Base-by-base conservation (phyloP, 2,888 invertebrate genomes). In the Ennomos erosarius region DNA sequence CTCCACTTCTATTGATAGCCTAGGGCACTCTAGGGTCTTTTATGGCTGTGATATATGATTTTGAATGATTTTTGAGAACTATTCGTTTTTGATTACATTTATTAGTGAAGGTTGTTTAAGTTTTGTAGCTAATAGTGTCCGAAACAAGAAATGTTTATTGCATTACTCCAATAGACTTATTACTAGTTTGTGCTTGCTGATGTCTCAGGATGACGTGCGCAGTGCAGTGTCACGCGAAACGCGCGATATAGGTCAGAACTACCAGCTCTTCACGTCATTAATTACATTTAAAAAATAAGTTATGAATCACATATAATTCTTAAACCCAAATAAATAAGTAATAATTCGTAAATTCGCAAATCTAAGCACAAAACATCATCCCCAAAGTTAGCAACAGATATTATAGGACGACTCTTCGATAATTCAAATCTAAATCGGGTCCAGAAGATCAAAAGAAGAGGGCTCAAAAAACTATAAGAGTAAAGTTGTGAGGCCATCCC, bases 391-490 rank as follows among this genome's bases (percentile, higher is more conserved):
- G 33, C 39, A 48, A 55, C 59, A 48, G 49, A 67, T 62, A 57
- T n/a, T n/a, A 59, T 55, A 34, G 40, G 34, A 44, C 58, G 55
- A 59, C 59, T 69, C 62, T 61, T 69, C 68, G 65, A 69, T 69
- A 69, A 67, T 69, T 67, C 65, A 69, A 59, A 69, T 60, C 65
- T 58, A 68, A 60, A 57, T 57, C 54, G 56, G 55, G 59, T 61
- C 54, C 60, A 36, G 48, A 46, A 69, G 67, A 69, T 72, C 67
- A 68, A 64, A 68, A 69, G 68, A 69, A 67, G 69, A 65, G 65
- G 70, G 70, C 64, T 68, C 69, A 66, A 69, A 74, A 74, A 74
- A 75, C 76, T 76, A 76, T 76, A 73, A 74, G 72, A 70, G 68
- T 65, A 63, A 63, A 67, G 62, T 66, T 75, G 73, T 72, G 73